Percentiles rank a stretch among this genome's conserved stretches.
These are phyloP conservation scores for Enteromius argenteus DNA, from an alignment of 2,797 vertebrate species.

Conservation along the genomic window DNA sequence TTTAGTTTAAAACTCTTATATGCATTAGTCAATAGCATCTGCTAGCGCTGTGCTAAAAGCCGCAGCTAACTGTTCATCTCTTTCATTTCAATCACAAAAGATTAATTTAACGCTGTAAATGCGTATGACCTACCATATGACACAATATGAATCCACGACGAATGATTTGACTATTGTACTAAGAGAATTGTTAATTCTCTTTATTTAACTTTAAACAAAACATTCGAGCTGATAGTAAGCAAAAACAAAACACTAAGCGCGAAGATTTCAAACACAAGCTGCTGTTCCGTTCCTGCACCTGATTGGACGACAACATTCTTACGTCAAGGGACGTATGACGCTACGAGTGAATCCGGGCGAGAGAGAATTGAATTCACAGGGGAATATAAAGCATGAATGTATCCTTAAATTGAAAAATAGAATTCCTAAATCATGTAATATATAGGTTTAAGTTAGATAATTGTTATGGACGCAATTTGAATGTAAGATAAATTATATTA, in stretches of 20 bases:
- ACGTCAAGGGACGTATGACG: constrained; percentile 45
- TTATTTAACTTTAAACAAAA: background rate
- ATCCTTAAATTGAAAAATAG: background rate
- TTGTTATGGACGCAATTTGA: background rate
- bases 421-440: background rate
- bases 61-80: constrained; percentile 32
- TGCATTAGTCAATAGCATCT: background rate
- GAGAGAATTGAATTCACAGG: background rate
- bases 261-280: constrained; percentile 80
- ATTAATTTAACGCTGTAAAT: background rate
- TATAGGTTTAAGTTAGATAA: background rate
- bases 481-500: too few relatives aligned
- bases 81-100: constrained; percentile 7
- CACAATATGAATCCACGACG: background rate
- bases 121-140: constrained; percentile 30
- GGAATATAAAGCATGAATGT: background rate
- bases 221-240: constrained; percentile 5
- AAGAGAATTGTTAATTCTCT: background rate
- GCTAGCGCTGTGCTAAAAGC: constrained; percentile 15
- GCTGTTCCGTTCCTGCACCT: constrained; percentile 55
- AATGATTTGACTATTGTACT: background rate
- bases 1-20: background rate
- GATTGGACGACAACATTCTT: constrained; percentile 66
- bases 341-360: background rate
- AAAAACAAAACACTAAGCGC: constrained; percentile 62